phyloP scores from a whole-genome alignment of 1,140 invertebrate species.

The Neomicropteryx cornuta region DNA sequence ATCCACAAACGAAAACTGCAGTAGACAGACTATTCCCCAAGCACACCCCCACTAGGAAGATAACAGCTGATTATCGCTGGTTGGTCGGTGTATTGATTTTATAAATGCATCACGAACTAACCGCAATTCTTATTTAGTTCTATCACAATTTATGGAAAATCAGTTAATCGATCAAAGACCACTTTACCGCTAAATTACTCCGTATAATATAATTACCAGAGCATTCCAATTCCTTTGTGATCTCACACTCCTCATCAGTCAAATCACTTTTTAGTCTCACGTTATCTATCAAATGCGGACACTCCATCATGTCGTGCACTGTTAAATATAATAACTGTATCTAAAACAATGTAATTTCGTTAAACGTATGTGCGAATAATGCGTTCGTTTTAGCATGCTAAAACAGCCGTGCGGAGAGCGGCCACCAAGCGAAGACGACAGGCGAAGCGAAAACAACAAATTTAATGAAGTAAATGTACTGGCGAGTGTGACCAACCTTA shows the following conservation, averaged over 20 bases:
- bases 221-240: constrained; percentile 40
- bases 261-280: constrained; percentile 40
- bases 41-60: constrained; percentile 19
- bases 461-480: too few relatives aligned
- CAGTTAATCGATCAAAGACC: background rate
- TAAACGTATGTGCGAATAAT: too few relatives aligned
- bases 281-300: constrained; percentile 47
- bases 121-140: constrained; percentile 18
- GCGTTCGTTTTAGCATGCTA: too few relatives aligned
- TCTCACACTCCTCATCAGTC: constrained; percentile 29
- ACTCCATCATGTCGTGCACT: too few relatives aligned
- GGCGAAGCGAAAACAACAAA: too few relatives aligned
- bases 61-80: constrained; percentile 40
- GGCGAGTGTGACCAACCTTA: too few relatives aligned
- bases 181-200: constrained; percentile 3
- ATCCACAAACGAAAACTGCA: constrained; percentile 31
- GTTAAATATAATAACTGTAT: too few relatives aligned
- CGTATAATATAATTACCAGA: constrained; percentile 27
- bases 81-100: constrained; percentile 40
- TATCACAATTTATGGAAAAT: constrained; percentile 5
- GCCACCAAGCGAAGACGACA: too few relatives aligned
- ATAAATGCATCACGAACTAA: constrained; percentile 24
- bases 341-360: too few relatives aligned
- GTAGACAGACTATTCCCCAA: constrained; percentile 26
- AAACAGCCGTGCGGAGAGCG: too few relatives aligned